Evolutionary conservation across 64 coral and sea anemone species (phyloP).

Genomic region (Montipora foliosa): DNA sequence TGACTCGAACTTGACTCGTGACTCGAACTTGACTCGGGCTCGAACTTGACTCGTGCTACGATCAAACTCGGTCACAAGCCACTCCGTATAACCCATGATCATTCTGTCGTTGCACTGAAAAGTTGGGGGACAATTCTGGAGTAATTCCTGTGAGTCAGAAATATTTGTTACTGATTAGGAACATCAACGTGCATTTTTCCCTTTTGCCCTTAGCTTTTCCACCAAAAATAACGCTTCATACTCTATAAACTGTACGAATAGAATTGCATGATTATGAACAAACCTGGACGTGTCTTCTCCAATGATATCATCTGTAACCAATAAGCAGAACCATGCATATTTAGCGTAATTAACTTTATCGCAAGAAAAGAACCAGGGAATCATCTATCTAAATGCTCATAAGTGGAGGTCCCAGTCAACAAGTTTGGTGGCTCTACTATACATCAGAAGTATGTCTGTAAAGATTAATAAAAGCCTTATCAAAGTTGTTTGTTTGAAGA

Average conservation of each 20-base stretch:
- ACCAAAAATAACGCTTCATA: too few species aligned
- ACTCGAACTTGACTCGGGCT: too few species aligned
- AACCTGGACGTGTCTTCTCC: slow-evolving; percentile 62
- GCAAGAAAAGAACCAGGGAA: slow-evolving; percentile 61
- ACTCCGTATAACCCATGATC: slow-evolving; percentile 45
- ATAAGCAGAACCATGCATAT: slow-evolving; percentile 73
- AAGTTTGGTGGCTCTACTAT: slow-evolving; percentile 36
- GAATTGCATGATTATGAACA: background rate
- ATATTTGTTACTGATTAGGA: background rate
- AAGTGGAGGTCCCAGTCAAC: slow-evolving; percentile 62
- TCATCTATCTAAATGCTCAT: slow-evolving; percentile 60
- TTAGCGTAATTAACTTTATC: slow-evolving; percentile 69
- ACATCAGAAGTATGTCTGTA: background rate
- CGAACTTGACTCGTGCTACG: too few species aligned
- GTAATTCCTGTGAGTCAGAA: slow-evolving; percentile 28
- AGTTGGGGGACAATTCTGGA: slow-evolving; percentile 26
- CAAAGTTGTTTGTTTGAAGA: too few species aligned
- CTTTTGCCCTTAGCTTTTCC: too few species aligned
- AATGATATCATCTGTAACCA: slow-evolving; percentile 51
- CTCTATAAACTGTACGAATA: too few species aligned
- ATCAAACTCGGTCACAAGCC: slow-evolving; percentile 73
- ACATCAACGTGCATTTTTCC: too few species aligned
- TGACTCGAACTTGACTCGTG: too few species aligned
- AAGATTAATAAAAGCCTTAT: too few species aligned
- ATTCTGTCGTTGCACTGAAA: slow-evolving; percentile 58